Evolutionary conservation across 2,888 invertebrate genomes (phyloP), one percentile per base, ranked within the genome.

Genomic region (Colletes collaris): DNA sequence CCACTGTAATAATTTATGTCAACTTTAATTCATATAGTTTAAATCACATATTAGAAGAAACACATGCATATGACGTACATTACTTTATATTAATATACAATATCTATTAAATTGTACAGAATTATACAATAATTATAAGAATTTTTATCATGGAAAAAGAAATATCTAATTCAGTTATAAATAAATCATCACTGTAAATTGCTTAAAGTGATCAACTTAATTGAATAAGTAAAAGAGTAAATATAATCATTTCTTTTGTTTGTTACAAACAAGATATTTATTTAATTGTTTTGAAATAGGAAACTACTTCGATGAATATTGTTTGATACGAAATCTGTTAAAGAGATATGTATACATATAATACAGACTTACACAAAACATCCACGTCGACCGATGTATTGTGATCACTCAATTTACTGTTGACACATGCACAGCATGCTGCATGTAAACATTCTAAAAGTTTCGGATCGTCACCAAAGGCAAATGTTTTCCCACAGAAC

Each of bases 371-470:
- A 92, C 92, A 90, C 70, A 92, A 90, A 84, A 91, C 92, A 86
- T 93, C 94, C 64, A 89, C 90, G 75, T 92, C 93, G 1, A 91
- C 89, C 3, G 91, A 91, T 49, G 92, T 89, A 87, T 92, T 93
- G 78, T 93, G 93, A 82, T 94, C 94, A 82, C 91, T 93, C 52
- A 96, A 93, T 93, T 96, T 97, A 75, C 95, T 94, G 85, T 94
- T 95, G 87, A 97, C 94, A 93, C 97, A 97, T 81, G 95, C 94
- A 73, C 95, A 94, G 92, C 98, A 98, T 77, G 97, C 96, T 68
- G 97, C 96, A 93, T 98, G 98, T 86, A 98, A 94, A 92, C 98
- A 98, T 93, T 97, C 97, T 90, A 98, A 94, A 78, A 98, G 94
- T 93, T 97, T 97, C 50, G 98, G 97, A 62, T 95, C 94, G 89